A percentile compares a stretch with the other conserved stretches of the same genome.
These are phyloP conservation scores for Plagodis dolabraria DNA, from an alignment of 2,888 invertebrate species.

Conservation along the genomic window DNA sequence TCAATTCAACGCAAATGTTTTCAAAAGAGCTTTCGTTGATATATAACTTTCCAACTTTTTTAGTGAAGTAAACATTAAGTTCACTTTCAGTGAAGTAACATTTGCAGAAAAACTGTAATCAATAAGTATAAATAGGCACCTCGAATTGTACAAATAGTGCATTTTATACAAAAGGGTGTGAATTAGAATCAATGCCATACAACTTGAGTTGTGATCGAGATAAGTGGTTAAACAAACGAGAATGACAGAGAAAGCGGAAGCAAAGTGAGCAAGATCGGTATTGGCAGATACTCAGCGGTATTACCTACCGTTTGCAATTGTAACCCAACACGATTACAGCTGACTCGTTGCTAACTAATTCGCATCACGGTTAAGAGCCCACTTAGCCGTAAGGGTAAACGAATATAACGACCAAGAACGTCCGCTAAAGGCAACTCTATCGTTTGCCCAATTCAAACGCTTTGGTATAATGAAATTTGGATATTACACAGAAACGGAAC, in stretches of 20 bases:
- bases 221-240: conserved; percentile 49
- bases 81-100: no score
- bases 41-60: no score
- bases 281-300: conserved; percentile 67
- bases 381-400: conserved; percentile 53
- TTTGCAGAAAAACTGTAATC: no score
- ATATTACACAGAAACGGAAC: conserved; percentile 54
- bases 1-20: no score
- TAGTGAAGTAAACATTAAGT: no score
- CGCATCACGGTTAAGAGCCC: conserved; percentile 64
- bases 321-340: conserved; percentile 70
- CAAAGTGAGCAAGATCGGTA: conserved; percentile 62
- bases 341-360: conserved; percentile 73
- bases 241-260: conserved; percentile 50
- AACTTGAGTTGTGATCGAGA: conserved; percentile 33
- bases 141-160: no score
- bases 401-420: conserved; percentile 58
- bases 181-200: no score
- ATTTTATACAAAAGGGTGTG: no score
- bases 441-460: conserved; percentile 49
- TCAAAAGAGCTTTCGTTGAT: no score
- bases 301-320: conserved; percentile 72
- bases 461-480: conserved; percentile 68
- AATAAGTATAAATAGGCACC: no score
- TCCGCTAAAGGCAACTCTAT: conserved; percentile 50